Evolutionary conservation across 2,113 vertebrate genomes (phyloP), one percentile per base, ranked within the genome.

Genomic region (Cyanoderma ruficeps): DNA sequence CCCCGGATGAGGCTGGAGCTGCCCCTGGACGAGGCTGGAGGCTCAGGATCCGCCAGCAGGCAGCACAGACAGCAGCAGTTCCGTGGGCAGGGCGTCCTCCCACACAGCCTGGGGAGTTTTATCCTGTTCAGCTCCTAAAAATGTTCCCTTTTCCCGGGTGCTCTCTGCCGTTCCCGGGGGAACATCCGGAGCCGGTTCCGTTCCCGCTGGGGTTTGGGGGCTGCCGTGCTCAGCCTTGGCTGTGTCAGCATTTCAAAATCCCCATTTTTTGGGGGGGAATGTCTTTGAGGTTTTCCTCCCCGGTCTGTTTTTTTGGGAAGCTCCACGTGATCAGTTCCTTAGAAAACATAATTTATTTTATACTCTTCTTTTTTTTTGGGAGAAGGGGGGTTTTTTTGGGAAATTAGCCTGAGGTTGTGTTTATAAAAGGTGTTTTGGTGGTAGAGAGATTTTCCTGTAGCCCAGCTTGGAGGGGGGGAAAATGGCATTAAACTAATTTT

Each of bases 291-390:
- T n/a, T n/a, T n/a, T n/a, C n/a, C n/a, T n/a, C n/a, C n/a, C n/a
- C n/a, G n/a, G n/a, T n/a, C n/a, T n/a, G n/a, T n/a, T n/a, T n/a
- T n/a, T 68, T 35, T 23, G 25, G 59, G 90, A 75, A 87, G 75
- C 96, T 77, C 89, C 49, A 0, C 1, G 12, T 27, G 61, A 24
- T 61, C 21, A 0, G 27, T 72, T 65, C 53, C 44, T 75, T 93
- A 89, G 95, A 23, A 88, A 80, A 50, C 9, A 2, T 94, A 85
- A 97, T 92, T 97, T 96, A 93, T 87, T 95, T 90, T 84, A 27
- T 74, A 13, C 41, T 72, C 41, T 42, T 44, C 47, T 47, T 23
- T 35, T 13, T n/a, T 19, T 68, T 31, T 33, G 9, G 2, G 2
- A 5, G 11, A 11, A 5, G 2, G 4, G 6, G 4, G 7, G 7